Evolutionary conservation across 2,888 invertebrate species (phyloP), one percentile per base, ranked within the genome.

Genomic region (Elegia similella): DNA sequence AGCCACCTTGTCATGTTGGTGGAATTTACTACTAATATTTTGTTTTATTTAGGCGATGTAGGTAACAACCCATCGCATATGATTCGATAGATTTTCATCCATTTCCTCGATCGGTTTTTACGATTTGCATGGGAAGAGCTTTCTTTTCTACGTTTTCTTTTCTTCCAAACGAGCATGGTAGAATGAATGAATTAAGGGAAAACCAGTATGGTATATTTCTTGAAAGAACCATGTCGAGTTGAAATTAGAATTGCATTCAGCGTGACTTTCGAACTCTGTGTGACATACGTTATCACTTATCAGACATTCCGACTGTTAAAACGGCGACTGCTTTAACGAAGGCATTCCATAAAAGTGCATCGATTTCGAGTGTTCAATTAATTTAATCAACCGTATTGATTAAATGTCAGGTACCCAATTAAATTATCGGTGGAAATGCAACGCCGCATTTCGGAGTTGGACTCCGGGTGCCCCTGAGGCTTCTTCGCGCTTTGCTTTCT

Each of bases 401-500:
- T 87, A 88, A 86, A 86, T 84, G 82, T 87, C 87, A 86, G 81
- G 77, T 82, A 80, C 77, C 85, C 87, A 87, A 88, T 89, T 87
- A 88, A 85, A 87, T 85, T 84, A 87, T 86, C 79, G 78, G 69
- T 68, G 67, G 72, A 69, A 42, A 48, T 48, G 76, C 72, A 76
- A 77, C 74, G 76, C 65, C 76, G 70, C 68, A 78, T 79, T 75
- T 71, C 63, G 66, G 66, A 70, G 69, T 61, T 68, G 65, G 6
- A 34, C 60, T 6, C 15, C 30, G 7, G 53, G 30, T 72, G 73
- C 76, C 71, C 67, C 72, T 67, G 78, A 80, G 78, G 75, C 71
- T 73, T 68, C 72, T 78, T 82, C 77, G 75, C 81, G 72, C 78
- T 75, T 76, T 72, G 73, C 73, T 75, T 74, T 79, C 76, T 67